phyloP scores from a whole-genome alignment of 2,113 vertebrate genomes.

The Willisornis vidua region DNA sequence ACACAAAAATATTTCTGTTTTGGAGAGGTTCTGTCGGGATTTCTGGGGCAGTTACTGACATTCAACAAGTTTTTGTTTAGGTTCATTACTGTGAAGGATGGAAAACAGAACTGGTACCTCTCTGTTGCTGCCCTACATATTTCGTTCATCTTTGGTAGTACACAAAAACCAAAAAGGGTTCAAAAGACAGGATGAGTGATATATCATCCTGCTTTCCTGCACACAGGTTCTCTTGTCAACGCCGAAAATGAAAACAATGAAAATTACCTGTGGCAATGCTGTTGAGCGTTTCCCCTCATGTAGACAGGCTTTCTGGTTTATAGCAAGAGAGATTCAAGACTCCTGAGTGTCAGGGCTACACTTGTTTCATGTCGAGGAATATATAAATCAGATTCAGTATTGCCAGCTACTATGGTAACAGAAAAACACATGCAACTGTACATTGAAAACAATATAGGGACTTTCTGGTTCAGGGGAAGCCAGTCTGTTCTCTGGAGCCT shows the following conservation, averaged over 20 bases:
- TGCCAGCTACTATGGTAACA: background rate
- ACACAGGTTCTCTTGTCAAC: background rate
- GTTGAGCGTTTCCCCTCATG: background rate
- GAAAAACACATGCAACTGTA: background rate
- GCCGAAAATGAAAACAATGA: background rate
- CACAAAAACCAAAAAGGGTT: rapidly evolving
- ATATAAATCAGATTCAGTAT: background rate
- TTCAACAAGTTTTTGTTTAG: background rate
- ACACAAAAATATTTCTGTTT: background rate
- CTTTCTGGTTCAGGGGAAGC: background rate
- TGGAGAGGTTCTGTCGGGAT: background rate
- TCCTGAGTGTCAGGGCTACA: background rate
- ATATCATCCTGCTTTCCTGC: background rate
- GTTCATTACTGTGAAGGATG: background rate
- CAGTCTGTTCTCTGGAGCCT: background rate
- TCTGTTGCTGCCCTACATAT: background rate
- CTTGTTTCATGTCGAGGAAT: background rate
- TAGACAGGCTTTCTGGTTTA: background rate
- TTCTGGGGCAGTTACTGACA: background rate
- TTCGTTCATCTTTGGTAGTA: background rate
- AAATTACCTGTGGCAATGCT: background rate
- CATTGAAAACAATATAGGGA: background rate
- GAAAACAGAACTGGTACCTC: background rate
- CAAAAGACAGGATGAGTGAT: background rate
- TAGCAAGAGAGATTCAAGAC: background rate